Percentiles rank a stretch among this genome's conserved stretches.
phyloP scores from a whole-genome alignment of 1,140 invertebrate species.

The Drosophila miranda region DNA sequence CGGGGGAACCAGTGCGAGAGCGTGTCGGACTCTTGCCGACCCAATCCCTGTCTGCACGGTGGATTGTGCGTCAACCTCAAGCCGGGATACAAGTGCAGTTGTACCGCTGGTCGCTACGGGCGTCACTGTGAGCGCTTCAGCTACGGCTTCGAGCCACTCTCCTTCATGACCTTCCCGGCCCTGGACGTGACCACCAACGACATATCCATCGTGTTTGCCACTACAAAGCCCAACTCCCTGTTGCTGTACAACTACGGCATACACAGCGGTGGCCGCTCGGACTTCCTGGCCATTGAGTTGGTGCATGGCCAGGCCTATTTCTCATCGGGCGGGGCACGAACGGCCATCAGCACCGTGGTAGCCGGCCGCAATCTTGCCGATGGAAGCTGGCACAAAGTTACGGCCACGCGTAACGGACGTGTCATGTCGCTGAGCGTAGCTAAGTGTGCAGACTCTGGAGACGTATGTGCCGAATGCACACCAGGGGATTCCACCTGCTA shows the following conservation, averaged over 20 bases:
- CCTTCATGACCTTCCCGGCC: conserved; percentile 93
- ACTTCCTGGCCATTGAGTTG: conserved; percentile 95
- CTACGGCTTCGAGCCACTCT: conserved; percentile 93
- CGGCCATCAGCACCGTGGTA: conserved; percentile 90
- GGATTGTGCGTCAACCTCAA: conserved; percentile 92
- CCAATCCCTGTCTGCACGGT: conserved; percentile 94
- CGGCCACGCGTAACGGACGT: conserved; percentile 93
- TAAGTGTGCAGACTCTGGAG: conserved; percentile 91
- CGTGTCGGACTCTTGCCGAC: conserved; percentile 92
- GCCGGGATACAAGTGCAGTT: conserved; percentile 93
- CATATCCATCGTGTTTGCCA: conserved; percentile 95
- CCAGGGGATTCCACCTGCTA: conserved; percentile 92
- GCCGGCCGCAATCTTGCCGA: conserved; percentile 89
- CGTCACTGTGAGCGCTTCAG: conserved; percentile 94
- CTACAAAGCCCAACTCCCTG: conserved; percentile 92
- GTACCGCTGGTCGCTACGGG: conserved; percentile 93
- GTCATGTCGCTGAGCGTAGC: conserved; percentile 92
- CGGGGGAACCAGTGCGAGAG: conserved; percentile 94
- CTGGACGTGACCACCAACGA: conserved; percentile 94
- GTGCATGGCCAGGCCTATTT: conserved; percentile 92
- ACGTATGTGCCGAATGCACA: conserved; percentile 92
- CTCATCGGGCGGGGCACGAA: conserved; percentile 93
- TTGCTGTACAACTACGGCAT: conserved; percentile 95
- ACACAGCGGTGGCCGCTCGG: conserved; percentile 93
- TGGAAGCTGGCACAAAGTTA: conserved; percentile 95